Percentiles rank a stretch among this genome's conserved stretches.
These are phyloP conservation scores for Cylloceria caligata DNA, from an alignment of 2,888 invertebrate genomes.

Conservation along the genomic window DNA sequence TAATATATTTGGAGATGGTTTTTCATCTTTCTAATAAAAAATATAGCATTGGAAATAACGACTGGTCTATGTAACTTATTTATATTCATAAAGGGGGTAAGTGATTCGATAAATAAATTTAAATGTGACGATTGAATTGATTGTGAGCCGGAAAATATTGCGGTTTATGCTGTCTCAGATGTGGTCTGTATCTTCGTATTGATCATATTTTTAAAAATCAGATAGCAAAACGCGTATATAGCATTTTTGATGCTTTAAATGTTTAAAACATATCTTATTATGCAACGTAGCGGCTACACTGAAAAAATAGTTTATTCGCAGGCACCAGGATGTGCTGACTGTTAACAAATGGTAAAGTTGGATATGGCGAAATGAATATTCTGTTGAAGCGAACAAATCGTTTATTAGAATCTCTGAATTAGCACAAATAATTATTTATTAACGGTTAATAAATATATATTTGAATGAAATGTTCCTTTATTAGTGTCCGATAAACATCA, in stretches of 20 bases:
- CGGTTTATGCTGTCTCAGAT: constrained; percentile 42
- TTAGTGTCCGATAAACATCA: no score
- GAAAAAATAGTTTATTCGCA: no score
- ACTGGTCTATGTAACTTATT: constrained; percentile 65
- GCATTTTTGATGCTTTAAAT: background rate
- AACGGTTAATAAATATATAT: no score
- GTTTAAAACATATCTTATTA: constrained; percentile 11
- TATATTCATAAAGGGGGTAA: constrained; percentile 71
- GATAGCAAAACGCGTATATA: constrained; percentile 38
- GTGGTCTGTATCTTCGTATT: constrained; percentile 38
- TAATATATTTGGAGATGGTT: constrained; percentile 35
- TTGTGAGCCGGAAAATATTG: constrained; percentile 57
- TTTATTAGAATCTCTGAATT: no score
- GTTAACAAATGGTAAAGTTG: no score
- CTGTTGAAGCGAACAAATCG: no score
- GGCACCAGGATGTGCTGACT: no score
- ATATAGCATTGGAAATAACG: constrained; percentile 33
- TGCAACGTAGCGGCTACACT: background rate
- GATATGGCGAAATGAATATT: no score
- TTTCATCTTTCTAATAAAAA: constrained; percentile 36
- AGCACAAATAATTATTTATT: no score
- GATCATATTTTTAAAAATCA: constrained; percentile 40
- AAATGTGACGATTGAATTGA: constrained; percentile 50
- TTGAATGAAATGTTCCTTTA: no score
- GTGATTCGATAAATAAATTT: constrained; percentile 68